Base-by-base conservation (phyloP, 2,888 invertebrate genomes). In the Pristionchus japonicus region DNA sequence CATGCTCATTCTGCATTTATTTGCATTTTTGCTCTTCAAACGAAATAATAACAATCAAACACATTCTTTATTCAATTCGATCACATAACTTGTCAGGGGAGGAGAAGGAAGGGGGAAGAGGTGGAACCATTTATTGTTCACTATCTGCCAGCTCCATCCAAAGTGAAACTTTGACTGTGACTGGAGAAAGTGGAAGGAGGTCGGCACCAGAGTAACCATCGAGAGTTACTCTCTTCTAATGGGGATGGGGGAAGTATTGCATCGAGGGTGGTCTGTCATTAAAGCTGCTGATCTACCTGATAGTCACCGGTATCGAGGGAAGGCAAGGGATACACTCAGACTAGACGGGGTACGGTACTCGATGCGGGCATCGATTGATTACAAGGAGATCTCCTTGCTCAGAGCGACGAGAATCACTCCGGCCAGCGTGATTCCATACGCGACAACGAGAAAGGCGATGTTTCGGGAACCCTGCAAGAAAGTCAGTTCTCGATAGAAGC, bases 371-470 rank as follows among this genome's bases (percentile, higher is more conserved):
- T 57, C 83, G 40, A 85, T 64, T 17, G 61, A 64, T 70, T 87
- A 88, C 20, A 88, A n/a, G 40, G 82, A 34, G 74, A 88, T 64
- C 9, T 88, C 89, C 85, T 90, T 89, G 49, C 89, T 89, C 20
- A 89, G 87, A 40, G 91, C 89, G 40, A 91, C 90, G 64, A 91
- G 67, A 17, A 88, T 84, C 31, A 91, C 91, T 61, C 92, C 92
- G 34, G 89, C 82, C n/a, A 92, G 88, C 2, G 92, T 91, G 49
- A 90, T 88, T 34, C 88, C 67, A 52, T 91, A 91, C 23, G 92
- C 91, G 9, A 89, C 83, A 15, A 77, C 83, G 40, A 92, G 91
- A n/a, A 92, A 88, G 20, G 89, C 88, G 49, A 92, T 67, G 77
- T 91, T 91, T 23, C 89, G 86, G 64, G 88, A 88, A 27, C 91